A percentile compares a stretch with the other conserved stretches of the same genome.
Conservation (phyloP, 2,797 vertebrate genomes). For the Coreius guichenoti region DNA sequence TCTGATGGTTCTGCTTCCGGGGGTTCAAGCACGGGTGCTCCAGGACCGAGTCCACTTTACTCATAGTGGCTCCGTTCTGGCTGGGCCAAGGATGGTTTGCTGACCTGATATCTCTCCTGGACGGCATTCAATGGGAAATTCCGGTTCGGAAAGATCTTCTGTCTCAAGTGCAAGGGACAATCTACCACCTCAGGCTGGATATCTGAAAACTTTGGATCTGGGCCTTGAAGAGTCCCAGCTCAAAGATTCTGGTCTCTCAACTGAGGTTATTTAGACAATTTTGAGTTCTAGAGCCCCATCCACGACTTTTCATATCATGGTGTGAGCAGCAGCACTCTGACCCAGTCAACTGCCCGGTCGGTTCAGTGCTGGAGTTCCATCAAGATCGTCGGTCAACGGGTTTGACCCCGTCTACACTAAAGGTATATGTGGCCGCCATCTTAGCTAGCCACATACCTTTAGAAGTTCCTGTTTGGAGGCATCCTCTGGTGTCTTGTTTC, state of each 20-base stretch:
- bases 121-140: not conserved
- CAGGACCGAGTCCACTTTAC: not conserved
- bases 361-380: not conserved
- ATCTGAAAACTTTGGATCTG: not conserved
- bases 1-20: not conserved
- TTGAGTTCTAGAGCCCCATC: not conserved
- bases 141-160: not conserved
- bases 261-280: not conserved
- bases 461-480: not conserved
- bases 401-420: not conserved
- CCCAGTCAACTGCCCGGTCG: not conserved
- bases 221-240: no score
- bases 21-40: not conserved
- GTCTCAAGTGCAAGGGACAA: not conserved
- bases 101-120: not conserved
- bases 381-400: not conserved
- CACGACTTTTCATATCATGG: not conserved
- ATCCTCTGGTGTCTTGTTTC: not conserved
- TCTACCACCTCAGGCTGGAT: not conserved
- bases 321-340: not conserved
- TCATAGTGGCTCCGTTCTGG: not conserved
- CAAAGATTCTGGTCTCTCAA: not conserved
- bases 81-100: not conserved
- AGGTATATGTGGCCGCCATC: not conserved
- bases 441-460: not conserved